Base-by-base conservation (phyloP, 1,140 invertebrate genomes). In the Leptinotarsa texana region DNA sequence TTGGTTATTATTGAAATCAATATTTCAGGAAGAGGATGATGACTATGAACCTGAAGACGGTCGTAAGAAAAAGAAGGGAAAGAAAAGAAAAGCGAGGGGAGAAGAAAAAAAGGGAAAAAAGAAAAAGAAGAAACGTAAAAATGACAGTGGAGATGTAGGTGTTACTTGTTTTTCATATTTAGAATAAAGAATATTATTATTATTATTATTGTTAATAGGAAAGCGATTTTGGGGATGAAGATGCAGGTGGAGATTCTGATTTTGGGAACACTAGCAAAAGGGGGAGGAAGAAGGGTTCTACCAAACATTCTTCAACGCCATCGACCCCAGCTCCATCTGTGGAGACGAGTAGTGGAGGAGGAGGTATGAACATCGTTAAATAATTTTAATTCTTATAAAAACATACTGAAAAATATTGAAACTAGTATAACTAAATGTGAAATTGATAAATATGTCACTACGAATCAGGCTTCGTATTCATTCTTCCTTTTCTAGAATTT, bases 61-160 rank as follows among this genome's bases (percentile, higher is more conserved):
- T 68, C 89, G 92, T 77, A 95, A 95, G 83, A 94, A 95, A 85
- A 95, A 95, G 81, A 96, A 96, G 82, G 94, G 94, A 5, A 97
- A 97, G 84, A 97, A 97, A 84, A 90, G 95, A 80, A 96, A 96
- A 89, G 93, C 93, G 22, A 89, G 92, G 79, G 92, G 94, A 78
- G 94, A 95, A 82, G 93, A 95, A 74, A 95, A 95, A 82, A 96
- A 95, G 82, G 94, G 94, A 47, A 95, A 95, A 85, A 95, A 95
- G 85, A 93, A 94, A 84, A 97, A 96, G 88, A 96, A 96, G 88
- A 95, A 95, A 89, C 94, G 94, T 87, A 95, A 94, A 87, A 93
- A 93, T 86, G 95, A 96, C 79, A 96, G 94, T 86, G 95, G 92
- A 80, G 94, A 95, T 85, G 93, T 93, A 87, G 89, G 86, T 85